A percentile compares a stretch with the other conserved stretches of the same genome.
Conservation (phyloP, 1,140 invertebrate genomes). For the Hylaeus anthracinus region DNA sequence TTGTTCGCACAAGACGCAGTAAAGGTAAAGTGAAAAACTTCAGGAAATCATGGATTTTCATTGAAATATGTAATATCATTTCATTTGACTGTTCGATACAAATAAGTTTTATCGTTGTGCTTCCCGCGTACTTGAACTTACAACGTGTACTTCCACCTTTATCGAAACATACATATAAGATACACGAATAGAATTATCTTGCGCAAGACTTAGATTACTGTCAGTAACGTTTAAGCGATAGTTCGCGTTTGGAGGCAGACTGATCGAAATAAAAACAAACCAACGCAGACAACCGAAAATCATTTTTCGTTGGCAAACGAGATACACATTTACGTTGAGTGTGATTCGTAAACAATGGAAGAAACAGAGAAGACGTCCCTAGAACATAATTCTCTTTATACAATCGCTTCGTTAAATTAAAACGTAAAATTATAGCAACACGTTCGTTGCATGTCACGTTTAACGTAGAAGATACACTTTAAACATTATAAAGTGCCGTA, state of each 20-base stretch:
- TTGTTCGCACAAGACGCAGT: neutral
- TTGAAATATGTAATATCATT: slow-evolving; percentile 55
- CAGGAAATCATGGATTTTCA: neutral
- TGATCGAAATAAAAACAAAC: slow-evolving; percentile 21
- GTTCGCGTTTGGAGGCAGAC: slow-evolving; percentile 24
- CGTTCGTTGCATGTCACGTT: slow-evolving; percentile 29
- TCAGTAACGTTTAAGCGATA: slow-evolving; percentile 29
- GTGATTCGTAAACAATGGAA: neutral
- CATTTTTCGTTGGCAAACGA: neutral
- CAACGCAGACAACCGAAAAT: neutral
- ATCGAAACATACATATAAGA: slow-evolving; percentile 51
- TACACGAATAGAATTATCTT: slow-evolving; percentile 52
- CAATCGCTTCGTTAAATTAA: slow-evolving; percentile 6
- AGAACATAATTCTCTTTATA: neutral
- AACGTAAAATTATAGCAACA: slow-evolving; percentile 40
- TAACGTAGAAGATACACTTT: slow-evolving; percentile 52
- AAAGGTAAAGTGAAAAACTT: neutral
- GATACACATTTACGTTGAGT: neutral
- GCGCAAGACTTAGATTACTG: slow-evolving; percentile 41
- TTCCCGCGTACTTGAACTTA: slow-evolving; percentile 59
- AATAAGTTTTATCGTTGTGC: slow-evolving; percentile 58
- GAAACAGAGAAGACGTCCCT: neutral
- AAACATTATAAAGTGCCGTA: slow-evolving; percentile 53
- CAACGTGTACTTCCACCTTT: slow-evolving; percentile 46
- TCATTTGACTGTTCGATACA: slow-evolving; percentile 49